Evolutionary conservation across 2,113 vertebrate species (phyloP).

Genomic region (Tympanuchus pallidicinctus): DNA sequence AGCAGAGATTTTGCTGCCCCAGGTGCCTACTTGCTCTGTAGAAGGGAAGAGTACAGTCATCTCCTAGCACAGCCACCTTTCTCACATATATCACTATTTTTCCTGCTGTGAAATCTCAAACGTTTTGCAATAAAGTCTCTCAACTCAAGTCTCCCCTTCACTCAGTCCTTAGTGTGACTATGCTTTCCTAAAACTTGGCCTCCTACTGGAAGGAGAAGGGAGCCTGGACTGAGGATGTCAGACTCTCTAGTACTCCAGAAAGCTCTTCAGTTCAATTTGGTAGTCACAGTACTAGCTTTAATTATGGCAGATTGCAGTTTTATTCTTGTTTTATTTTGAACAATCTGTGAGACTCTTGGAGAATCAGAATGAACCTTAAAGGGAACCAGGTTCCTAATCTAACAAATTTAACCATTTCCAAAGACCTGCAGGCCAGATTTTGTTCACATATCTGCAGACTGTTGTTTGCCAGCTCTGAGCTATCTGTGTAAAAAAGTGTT

Average conservation of each 20-base stretch:
- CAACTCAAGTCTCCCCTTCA: neutral
- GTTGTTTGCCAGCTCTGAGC: neutral
- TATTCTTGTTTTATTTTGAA: neutral
- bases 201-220: neutral
- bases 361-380: neutral
- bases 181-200: neutral
- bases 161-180: neutral
- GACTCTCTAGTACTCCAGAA: neutral
- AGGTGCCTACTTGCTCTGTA: neutral
- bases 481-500: neutral
- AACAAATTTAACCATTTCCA: neutral
- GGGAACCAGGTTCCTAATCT: neutral
- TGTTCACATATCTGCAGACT: neutral
- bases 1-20: neutral
- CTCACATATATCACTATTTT: accelerated
- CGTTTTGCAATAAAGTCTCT: neutral
- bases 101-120: neutral
- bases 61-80: neutral
- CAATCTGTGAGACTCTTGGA: neutral
- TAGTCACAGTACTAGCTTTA: neutral
- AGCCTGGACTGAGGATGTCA: neutral
- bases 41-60: neutral
- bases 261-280: neutral
- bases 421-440: neutral
- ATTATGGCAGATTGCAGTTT: neutral